Evolutionary conservation across 2,888 invertebrate species (phyloP), one percentile per base, ranked within the genome.

Genomic region (Dendrolimus houi): DNA sequence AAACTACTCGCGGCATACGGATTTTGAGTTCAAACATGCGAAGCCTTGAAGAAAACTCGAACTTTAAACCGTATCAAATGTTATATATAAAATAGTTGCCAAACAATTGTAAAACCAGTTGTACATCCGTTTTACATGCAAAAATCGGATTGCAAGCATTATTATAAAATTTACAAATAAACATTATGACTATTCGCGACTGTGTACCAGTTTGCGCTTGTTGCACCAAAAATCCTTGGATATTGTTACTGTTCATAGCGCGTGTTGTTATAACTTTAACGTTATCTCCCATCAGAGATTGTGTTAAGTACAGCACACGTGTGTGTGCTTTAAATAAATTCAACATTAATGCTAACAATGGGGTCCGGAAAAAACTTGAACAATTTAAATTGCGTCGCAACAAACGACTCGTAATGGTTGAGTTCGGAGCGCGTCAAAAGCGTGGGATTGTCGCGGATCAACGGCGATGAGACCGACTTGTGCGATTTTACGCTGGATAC

Each of bases 361-460:
- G 66, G 55, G 57, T 64, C 69, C 65, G 71, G 71, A 74, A 74
- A 69, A 70, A 64, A 54, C 57, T 57, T 55, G 56, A 69, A 69
- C 68, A 67, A 64, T 65, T 68, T 64, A 63, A 66, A 64, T 58
- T 63, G 66, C 62, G 66, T 54, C n/a, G 41, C 55, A 54, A 73
- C 66, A 64, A 69, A 70, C 64, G 63, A 62, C 63, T 62, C 60
- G 64, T 68, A 71, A 74, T 70, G 67, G 62, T 59, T 56, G 61
- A 14, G n/a, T 41, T 56, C 53, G 58, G 41, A 17, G n/a, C 55
- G 53, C 53, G 67, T 68, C 71, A 70, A 74, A 71, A 78, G 74
- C 81, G 82, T 82, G 81, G 77, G 80, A 82, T 57, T 66, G 72
- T 72, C 64, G 71, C 73, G 74, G 78, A 74, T 77, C 77, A 77